A percentile compares a stretch with the other conserved stretches of the same genome.
phyloP scores from a whole-genome alignment of 2,888 invertebrate genomes.

The Cataglyphis altisquamis region DNA sequence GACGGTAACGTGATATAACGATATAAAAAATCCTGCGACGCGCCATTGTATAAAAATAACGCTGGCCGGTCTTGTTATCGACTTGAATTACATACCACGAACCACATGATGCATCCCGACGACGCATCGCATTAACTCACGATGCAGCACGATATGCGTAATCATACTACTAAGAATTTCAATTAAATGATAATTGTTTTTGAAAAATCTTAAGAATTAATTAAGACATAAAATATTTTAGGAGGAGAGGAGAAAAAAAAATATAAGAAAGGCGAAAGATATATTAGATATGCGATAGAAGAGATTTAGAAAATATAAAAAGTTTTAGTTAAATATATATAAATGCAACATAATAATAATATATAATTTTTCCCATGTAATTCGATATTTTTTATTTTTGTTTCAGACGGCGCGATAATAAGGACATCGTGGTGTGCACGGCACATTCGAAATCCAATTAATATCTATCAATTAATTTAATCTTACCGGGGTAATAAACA shows the following conservation, averaged over 20 bases:
- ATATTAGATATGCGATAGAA: background rate
- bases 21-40: conserved; percentile 34
- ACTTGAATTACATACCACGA: conserved; percentile 38
- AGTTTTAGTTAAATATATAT: background rate
- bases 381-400: background rate
- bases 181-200: background rate
- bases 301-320: background rate
- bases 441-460: background rate
- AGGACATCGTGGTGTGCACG: background rate
- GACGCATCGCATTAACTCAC: background rate
- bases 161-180: conserved; percentile 10
- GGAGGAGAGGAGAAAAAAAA: background rate
- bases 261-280: background rate
- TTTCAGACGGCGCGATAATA: conserved; percentile 29
- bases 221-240: background rate
- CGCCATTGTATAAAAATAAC: conserved; percentile 39
- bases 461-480: background rate
- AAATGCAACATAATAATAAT: background rate
- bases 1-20: conserved; percentile 10
- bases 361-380: background rate
- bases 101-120: background rate
- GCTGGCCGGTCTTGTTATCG: conserved; percentile 38
- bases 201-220: background rate
- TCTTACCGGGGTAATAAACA: background rate
- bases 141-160: background rate